A percentile compares a stretch with the other conserved stretches of the same genome.
Conservation (phyloP, 2,113 vertebrate species). For the Protomyctophum bolini region DNA sequence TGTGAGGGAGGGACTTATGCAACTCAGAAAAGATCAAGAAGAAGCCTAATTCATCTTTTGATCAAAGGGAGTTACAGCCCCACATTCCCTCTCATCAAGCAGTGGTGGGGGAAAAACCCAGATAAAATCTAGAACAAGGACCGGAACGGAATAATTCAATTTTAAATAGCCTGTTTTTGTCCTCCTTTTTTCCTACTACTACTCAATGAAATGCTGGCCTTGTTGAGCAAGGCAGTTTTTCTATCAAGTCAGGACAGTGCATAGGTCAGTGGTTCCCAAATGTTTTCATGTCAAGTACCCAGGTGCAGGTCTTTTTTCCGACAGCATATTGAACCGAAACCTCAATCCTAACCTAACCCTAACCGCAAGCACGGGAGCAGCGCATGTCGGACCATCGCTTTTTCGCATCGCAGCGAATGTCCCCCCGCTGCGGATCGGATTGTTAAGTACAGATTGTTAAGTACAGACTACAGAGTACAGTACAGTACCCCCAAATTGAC, state of each 20-base stretch:
- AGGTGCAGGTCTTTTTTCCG: no score
- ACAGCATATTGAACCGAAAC: no score
- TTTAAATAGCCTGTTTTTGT: constrained; percentile 22
- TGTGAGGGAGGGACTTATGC: constrained; percentile 36
- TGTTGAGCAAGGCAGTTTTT: constrained; percentile 16
- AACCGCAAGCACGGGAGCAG: no score
- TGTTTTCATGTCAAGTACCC: no score
- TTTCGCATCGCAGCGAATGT: no score
- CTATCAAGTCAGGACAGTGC: background rate
- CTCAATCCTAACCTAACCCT: no score
- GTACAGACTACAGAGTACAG: no score
- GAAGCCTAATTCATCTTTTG: constrained; percentile 37
- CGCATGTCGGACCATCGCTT: no score
- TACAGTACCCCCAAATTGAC: no score
- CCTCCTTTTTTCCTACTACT: constrained; percentile 29
- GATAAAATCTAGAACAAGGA: constrained; percentile 63
- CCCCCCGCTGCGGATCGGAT: no score
- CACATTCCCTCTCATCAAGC: constrained; percentile 65
- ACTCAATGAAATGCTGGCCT: constrained; percentile 40
- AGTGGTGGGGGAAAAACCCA: constrained; percentile 41
- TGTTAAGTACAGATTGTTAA: no score
- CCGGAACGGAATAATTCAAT: constrained; percentile 58
- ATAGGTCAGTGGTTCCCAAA: background rate
- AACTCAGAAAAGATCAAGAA: constrained; percentile 52
- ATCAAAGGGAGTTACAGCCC: constrained; percentile 64